Base-by-base conservation (phyloP, 2,888 invertebrate genomes). In the Lasioglossum vierecki region DNA sequence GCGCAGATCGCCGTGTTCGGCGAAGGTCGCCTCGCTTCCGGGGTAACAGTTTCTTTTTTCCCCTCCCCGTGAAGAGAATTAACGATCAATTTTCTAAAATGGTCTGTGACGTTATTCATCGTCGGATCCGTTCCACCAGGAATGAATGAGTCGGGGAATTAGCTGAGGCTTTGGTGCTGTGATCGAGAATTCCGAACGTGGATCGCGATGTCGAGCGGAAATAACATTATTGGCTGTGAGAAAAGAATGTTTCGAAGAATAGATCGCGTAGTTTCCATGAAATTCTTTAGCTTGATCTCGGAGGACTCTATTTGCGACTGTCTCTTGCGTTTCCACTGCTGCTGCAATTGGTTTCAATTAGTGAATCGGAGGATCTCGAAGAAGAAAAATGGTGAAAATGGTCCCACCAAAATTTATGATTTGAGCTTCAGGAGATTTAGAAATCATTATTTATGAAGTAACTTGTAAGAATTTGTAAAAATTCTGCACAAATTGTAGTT, bases 11-110 rank as follows among this genome's bases (percentile, higher is more conserved):
- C 86, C 78, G 76, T 84, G 77, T 80, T 85, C 74, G 82, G 76
- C 77, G 84, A 87, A 88, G 90, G 85, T 84, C 88, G 75, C 74
- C 60, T 1, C 15, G 74, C 46, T 82, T 84, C 82, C 82, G 83
- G 72, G 80, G 71, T 66, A 63, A 66, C 68, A 70, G 26, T 72
- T 72, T 71, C 35, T 57, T 18, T n/a, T 8, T 66, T 13, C 0
- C 30, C 35, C 13, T 5, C 2, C 18, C 35, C 18, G 18, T 15
- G 46, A 39, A 57, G 35, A n/a, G 11, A 60, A 60, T 53, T 57
- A 57, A 66, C 30, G 57, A 22, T 57, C 44, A 15, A 35, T 80
- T 41, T 63, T 39, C 41, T 30, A 70, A 68, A 41, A 78, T 39
- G 44, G 9, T 30, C 15, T 35, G 44, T 57, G 44, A 35, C 53